These are phyloP conservation scores for Flabesymbios commensalis DNA, from an alignment of 2,888 invertebrate species.

Conservation along the genomic window DNA sequence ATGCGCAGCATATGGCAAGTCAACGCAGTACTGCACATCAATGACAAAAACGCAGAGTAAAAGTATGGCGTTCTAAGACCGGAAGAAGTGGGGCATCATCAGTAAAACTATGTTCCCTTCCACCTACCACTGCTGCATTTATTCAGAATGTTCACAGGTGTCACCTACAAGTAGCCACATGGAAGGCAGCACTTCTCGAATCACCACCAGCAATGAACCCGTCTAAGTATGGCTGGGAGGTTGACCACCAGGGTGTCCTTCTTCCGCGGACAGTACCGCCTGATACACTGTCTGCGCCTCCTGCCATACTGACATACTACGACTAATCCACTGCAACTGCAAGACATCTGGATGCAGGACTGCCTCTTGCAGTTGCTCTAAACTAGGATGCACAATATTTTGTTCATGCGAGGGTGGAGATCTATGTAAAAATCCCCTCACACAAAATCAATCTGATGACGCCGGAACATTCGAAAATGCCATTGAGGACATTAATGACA, in stretches of 20 bases:
- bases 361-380: constrained; percentile 6
- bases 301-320: not conserved
- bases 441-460: constrained; percentile 5
- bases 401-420: constrained; percentile 8
- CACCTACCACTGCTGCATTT: constrained; percentile 13
- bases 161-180: constrained; percentile 11
- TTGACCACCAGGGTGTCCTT: not conserved
- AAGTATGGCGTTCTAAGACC: constrained; percentile 2
- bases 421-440: constrained; percentile 4
- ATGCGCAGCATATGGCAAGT: constrained; percentile 15
- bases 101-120: constrained; percentile 12
- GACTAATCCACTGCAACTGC: constrained; percentile 5
- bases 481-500: constrained; percentile 1
- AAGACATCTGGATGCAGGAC: constrained; percentile 1
- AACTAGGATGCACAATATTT: constrained; percentile 8
- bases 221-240: constrained; percentile 4
- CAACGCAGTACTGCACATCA: constrained; percentile 4
- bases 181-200: not conserved
- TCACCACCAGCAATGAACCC: constrained; percentile 5
- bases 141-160: constrained; percentile 3
- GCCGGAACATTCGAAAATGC: not conserved
- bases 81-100: constrained; percentile 6
- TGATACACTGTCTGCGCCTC: constrained; percentile 1
- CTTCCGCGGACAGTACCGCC: not conserved
- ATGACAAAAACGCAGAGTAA: not conserved